Base-by-base conservation (phyloP, 2,113 vertebrate species). In the Neofelis nebulosa region DNA sequence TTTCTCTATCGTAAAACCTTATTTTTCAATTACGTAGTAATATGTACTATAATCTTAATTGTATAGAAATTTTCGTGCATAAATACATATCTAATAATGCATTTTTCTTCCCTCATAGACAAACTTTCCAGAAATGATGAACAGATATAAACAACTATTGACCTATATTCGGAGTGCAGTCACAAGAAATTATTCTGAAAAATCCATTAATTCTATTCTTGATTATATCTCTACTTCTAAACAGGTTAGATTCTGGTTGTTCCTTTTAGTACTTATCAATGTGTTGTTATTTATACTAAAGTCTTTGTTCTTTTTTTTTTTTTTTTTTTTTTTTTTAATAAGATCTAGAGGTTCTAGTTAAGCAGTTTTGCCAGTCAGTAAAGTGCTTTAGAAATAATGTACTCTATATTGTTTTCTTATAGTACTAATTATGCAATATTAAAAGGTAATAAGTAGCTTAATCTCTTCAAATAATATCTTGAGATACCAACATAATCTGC, bases 101-200 rank as follows among this genome's bases (percentile, higher is more conserved):
- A 31, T 96, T 97, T 91, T 96, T 94, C 96, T 98, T 97, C 74
- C 45, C 73, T 97, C 81, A 94, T 94, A 99, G 99, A 99, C 99
- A 96, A 99, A 99, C 98, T 99, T 99, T 98, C 99, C 99, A 98
- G 99, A 99, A 99, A 99, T 99, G 99, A 99, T 99, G 99, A 99
- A 99, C 98, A 99, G 99, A 98, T 99, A 99, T 98, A 99, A 99
- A 98, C 99, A 99, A 96, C 99, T 99, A 83, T 99, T 99, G 97
- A 99, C 99, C 6, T 99, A 99, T 98, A 99, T 99, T 98, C 98
- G 99, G 98, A 99, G 99, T 98, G 99, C 99, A 84, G 99, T 99
- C 95, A 99, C 99, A 97, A 99, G 99, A 97, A 99, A 99, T 99
- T 99, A 99, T 98, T 99, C 99, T 21, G 99, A 99, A 99, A 99